These are phyloP conservation scores for Bovichtus diacanthus DNA, from an alignment of 2,797 vertebrate species.

Conservation along the genomic window DNA sequence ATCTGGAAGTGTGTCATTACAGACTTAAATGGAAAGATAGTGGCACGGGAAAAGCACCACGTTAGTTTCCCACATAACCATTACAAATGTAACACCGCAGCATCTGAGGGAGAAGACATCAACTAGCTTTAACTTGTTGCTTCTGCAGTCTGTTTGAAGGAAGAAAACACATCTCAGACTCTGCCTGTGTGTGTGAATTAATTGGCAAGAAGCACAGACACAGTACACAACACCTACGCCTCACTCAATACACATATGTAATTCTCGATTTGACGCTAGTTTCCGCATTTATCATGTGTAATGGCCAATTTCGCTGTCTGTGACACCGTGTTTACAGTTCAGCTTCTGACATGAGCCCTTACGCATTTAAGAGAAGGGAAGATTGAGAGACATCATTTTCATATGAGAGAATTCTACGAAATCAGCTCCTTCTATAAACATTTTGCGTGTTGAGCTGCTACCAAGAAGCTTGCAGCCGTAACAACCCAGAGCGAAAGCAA, in stretches of 20 bases:
- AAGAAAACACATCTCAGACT: not conserved
- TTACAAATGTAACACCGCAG: not conserved
- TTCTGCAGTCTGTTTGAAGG: not conserved
- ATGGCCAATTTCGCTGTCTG: not conserved
- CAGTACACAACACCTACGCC: not conserved
- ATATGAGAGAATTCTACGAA: constrained; percentile 20
- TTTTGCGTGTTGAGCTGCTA: constrained; percentile 40
- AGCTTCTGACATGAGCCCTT: not conserved
- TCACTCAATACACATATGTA: not conserved
- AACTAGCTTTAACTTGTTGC: not conserved
- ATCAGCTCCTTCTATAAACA: constrained; percentile 42
- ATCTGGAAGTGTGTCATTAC: not conserved
- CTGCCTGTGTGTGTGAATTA: not conserved
- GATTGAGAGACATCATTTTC: not conserved
- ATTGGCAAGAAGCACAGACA: not conserved
- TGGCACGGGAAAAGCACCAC: not conserved
- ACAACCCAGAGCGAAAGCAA: constrained; percentile 32
- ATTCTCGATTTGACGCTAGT: not conserved
- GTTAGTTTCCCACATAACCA: not conserved
- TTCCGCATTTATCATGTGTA: no score
- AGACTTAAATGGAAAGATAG: not conserved
- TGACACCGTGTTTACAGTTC: not conserved
- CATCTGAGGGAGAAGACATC: not conserved
- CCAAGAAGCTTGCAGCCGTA: constrained; percentile 33
- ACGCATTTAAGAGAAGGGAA: constrained; percentile 1